These are phyloP conservation scores for Nemotelus pantherinus DNA, from an alignment of 2,888 invertebrate species.

Conservation along the genomic window DNA sequence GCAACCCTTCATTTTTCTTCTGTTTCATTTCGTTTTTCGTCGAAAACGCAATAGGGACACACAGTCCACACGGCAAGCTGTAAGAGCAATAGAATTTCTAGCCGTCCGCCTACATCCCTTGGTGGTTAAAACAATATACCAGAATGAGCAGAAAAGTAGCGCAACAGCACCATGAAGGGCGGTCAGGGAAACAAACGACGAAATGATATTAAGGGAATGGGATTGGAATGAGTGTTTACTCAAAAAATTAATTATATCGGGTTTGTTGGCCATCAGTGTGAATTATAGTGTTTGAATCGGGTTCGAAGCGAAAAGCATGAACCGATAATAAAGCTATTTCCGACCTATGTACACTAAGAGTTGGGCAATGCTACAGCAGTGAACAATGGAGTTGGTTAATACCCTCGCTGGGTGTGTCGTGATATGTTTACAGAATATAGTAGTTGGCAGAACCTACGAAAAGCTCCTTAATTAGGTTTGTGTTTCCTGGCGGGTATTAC, in stretches of 20 bases:
- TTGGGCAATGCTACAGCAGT: neutral
- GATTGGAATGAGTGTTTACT: conserved; percentile 48
- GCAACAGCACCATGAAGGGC: neutral
- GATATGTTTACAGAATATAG: conserved; percentile 49
- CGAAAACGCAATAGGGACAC: conserved; percentile 31
- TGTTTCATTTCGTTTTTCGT: conserved; percentile 39
- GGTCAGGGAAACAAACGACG: conserved; percentile 4
- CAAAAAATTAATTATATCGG: conserved; percentile 51
- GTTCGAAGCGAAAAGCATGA: conserved; percentile 37
- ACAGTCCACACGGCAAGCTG: neutral
- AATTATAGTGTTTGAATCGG: conserved; percentile 49
- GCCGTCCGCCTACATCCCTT: conserved; percentile 1
- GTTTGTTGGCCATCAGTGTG: conserved; percentile 48
- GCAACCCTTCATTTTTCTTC: conserved; percentile 42
- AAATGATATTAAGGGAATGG: conserved; percentile 35
- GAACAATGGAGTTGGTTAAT: conserved; percentile 42
- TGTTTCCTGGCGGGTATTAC: conserved; percentile 40
- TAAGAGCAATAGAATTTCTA: neutral
- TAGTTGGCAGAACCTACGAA: conserved; percentile 34
- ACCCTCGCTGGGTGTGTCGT: conserved; percentile 42
- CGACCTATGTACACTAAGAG: conserved; percentile 14
- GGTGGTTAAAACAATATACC: conserved; percentile 1
- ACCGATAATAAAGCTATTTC: conserved; percentile 43
- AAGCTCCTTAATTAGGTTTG: conserved; percentile 50
- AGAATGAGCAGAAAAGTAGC: neutral